Percentiles rank a stretch among this genome's conserved stretches.
phyloP scores from a whole-genome alignment of 1,140 invertebrate species.

The Myzus persicae region DNA sequence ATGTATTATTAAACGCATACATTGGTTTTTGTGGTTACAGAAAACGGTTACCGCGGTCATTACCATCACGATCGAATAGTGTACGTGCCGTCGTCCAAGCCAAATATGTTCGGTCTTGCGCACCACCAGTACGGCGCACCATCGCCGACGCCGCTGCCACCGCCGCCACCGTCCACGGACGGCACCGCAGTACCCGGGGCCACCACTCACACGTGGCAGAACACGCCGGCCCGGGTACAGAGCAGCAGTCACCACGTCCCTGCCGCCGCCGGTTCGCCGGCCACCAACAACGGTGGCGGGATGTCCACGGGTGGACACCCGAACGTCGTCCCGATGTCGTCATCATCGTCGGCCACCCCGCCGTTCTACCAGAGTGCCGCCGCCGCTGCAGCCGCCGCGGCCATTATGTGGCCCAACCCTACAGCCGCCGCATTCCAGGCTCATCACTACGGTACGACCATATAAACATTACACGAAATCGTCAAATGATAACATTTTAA shows the following conservation, averaged over 20 bases:
- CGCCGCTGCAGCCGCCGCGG: constrained; percentile 2
- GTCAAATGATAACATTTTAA: background rate
- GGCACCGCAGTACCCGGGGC: background rate
- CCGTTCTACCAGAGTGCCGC: constrained; percentile 49
- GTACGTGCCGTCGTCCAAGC: constrained; percentile 45
- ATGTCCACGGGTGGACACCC: background rate
- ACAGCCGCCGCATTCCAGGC: constrained; percentile 33
- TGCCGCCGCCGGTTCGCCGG: background rate
- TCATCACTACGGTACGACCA: constrained; percentile 42
- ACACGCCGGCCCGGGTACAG: background rate
- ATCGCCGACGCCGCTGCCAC: background rate
- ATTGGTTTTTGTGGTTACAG: background rate
- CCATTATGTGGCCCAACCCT: constrained; percentile 51
- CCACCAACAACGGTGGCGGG: background rate
- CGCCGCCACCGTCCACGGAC: background rate
- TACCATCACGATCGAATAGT: constrained; percentile 50
- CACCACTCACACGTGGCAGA: constrained; percentile 32
- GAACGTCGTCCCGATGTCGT: background rate
- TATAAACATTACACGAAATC: background rate
- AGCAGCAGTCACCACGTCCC: background rate
- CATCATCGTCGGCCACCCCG: background rate
- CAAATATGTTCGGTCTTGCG: constrained; percentile 39
- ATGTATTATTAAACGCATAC: background rate
- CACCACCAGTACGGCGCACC: constrained; percentile 33
- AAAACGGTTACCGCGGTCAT: constrained; percentile 38